phyloP scores from a whole-genome alignment of 2,113 vertebrate species.

The Cichladusa arquata region DNA sequence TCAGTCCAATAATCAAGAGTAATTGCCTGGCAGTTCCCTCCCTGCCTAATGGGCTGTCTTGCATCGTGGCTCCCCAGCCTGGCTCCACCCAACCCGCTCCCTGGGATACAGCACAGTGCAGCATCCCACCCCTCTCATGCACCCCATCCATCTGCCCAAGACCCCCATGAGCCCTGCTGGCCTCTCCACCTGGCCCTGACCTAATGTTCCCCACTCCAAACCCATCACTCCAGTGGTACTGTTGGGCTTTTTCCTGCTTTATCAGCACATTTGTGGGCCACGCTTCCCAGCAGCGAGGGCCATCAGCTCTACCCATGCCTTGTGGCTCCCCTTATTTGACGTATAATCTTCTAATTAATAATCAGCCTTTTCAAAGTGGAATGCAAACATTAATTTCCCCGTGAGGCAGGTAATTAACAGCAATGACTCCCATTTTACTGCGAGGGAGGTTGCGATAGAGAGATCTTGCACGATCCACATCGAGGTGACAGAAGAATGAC shows the following conservation, averaged over 20 bases:
- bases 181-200: not conserved
- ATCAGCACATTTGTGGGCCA: rapidly evolving
- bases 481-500: not conserved
- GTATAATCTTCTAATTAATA: conserved; percentile 58
- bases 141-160: not conserved
- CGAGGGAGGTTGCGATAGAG: not conserved
- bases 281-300: not conserved
- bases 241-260: not conserved
- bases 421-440: conserved; percentile 49
- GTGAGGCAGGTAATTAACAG: conserved; percentile 56
- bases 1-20: conserved; percentile 2
- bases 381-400: conserved; percentile 47
- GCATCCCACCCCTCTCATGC: not conserved
- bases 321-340: conserved; percentile 60
- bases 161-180: not conserved
- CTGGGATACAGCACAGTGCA: not conserved
- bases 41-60: not conserved
- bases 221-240: not conserved
- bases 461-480: not conserved
- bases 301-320: conserved; percentile 18
- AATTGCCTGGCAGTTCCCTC: not conserved
- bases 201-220: not conserved
- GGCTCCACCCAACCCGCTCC: not conserved
- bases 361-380: conserved; percentile 50
- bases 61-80: not conserved